Evolutionary conservation across 2,888 invertebrate genomes (phyloP).

Genomic region (Nomada flava): DNA sequence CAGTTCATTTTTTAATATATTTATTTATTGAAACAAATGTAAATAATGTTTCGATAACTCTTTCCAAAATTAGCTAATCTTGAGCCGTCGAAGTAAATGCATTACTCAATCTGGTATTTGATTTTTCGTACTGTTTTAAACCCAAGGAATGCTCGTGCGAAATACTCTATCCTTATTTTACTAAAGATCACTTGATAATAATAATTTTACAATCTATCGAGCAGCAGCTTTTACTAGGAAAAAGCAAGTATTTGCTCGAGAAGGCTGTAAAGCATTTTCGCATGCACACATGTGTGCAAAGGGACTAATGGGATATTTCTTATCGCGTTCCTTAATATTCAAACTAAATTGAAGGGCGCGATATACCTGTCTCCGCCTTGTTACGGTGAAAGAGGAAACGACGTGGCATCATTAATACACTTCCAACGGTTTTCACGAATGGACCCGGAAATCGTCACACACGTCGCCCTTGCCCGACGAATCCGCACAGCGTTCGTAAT

Average conservation of each 20-base stretch:
- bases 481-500: conserved; percentile 49
- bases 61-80: too few relatives aligned
- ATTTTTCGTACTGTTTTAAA: too few relatives aligned
- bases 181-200: too few relatives aligned
- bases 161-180: too few relatives aligned
- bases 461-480: conserved; percentile 42
- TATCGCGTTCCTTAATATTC: conserved; percentile 25
- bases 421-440: conserved; percentile 8
- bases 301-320: background rate
- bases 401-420: conserved; percentile 38
- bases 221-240: too few relatives aligned
- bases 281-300: background rate
- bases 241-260: background rate
- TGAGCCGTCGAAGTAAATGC: too few relatives aligned
- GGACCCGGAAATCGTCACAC: conserved; percentile 46
- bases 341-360: conserved; percentile 11
- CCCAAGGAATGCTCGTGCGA: too few relatives aligned
- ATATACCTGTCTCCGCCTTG: background rate
- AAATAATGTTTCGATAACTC: too few relatives aligned
- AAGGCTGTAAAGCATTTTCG: background rate
- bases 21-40: too few relatives aligned
- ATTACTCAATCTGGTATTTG: too few relatives aligned
- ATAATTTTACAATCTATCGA: too few relatives aligned
- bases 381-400: background rate
- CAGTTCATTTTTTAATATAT: too few relatives aligned